Conservation (phyloP, 2,888 invertebrate species). For the Neocrepidodera transversa region DNA sequence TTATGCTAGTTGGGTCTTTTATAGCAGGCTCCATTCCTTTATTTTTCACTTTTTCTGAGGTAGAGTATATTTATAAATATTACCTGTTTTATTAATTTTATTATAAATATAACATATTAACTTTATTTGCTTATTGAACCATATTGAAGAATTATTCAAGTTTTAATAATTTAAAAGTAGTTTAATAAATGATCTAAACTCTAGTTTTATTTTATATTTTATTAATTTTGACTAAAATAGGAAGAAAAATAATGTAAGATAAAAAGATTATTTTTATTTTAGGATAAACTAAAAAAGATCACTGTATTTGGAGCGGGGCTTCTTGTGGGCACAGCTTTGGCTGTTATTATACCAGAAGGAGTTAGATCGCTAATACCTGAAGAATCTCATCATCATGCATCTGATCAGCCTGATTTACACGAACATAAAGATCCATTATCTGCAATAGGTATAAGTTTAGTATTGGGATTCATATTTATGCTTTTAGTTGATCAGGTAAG, state of each 20-base stretch:
- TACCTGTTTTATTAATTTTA: no score
- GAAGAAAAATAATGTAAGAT: no score
- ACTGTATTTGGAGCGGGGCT: conserved; percentile 97
- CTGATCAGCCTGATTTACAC: conserved; percentile 57
- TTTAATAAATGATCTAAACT: no score
- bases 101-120: no score
- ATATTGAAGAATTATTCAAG: no score
- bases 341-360: conserved; percentile 98
- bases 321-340: conserved; percentile 94
- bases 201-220: no score
- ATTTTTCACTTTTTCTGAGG: conserved; percentile 94
- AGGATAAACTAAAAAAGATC: conserved; percentile 93
- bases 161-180: no score
- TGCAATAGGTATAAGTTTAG: conserved; percentile 90
- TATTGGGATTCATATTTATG: conserved; percentile 98
- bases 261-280: conserved; percentile 52
- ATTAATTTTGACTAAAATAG: no score
- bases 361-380: conserved; percentile 75
- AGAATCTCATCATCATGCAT: conserved; percentile 39
- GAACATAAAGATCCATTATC: conserved; percentile 70
- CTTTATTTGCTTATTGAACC: no score
- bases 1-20: conserved; percentile 97
- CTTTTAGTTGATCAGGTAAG: conserved; percentile 86
- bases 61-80: conserved; percentile 57
- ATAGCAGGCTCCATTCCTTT: conserved; percentile 94